phyloP scores from a whole-genome alignment of 2,113 vertebrate genomes.

The Hipposideros armiger region DNA sequence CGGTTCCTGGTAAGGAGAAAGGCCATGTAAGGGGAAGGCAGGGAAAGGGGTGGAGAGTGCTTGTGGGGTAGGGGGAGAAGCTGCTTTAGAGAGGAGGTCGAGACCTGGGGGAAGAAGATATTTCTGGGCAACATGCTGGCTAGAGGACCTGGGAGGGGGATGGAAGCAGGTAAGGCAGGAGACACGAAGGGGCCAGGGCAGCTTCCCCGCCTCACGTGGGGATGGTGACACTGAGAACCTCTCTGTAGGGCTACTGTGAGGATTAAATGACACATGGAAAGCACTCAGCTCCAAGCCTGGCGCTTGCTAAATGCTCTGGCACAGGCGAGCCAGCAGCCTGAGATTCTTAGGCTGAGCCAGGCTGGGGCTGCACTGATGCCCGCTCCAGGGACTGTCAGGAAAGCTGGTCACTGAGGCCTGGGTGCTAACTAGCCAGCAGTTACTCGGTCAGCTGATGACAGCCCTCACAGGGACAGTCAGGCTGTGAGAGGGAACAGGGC shows the following conservation, averaged over 20 bases:
- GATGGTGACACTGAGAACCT: neutral
- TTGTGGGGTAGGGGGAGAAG: rapidly evolving
- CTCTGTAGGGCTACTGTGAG: neutral
- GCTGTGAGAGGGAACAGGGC: neutral
- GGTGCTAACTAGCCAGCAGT: neutral
- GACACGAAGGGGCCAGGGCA: neutral
- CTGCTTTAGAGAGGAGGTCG: neutral
- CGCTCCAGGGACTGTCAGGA: neutral
- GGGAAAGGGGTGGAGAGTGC: too few relatives aligned
- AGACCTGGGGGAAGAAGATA: neutral
- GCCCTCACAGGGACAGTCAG: neutral
- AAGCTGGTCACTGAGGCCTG: neutral
- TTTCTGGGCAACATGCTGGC: neutral
- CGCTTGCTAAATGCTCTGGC: neutral
- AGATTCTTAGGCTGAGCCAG: neutral
- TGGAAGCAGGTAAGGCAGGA: neutral
- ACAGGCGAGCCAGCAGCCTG: neutral
- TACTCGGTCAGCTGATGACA: neutral
- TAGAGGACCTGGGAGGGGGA: neutral
- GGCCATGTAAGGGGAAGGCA: neutral
- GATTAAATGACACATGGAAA: rapidly evolving
- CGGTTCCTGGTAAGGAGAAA: neutral
- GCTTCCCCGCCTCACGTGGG: too few relatives aligned
- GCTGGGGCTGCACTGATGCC: too few relatives aligned
- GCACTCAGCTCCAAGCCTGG: neutral